Conservation (phyloP, 2,113 vertebrate genomes). For the Lonchura striata region DNA sequence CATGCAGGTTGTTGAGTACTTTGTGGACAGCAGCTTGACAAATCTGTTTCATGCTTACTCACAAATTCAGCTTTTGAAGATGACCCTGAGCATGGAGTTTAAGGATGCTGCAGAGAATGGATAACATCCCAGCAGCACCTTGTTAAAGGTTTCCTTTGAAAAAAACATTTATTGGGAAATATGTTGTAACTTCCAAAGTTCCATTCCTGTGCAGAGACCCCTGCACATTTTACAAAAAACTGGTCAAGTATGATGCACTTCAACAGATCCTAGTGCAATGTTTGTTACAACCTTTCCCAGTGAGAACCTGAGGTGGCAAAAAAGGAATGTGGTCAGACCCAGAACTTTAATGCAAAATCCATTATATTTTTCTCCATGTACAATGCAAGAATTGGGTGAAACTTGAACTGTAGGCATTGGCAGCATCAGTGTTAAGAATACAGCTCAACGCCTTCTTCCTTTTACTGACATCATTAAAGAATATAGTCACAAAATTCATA, state of each 20-base stretch:
- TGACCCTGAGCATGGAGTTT: background rate
- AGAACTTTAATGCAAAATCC: background rate
- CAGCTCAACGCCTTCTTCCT: background rate
- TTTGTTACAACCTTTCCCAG: background rate
- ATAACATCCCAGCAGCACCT: background rate
- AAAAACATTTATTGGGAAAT: background rate
- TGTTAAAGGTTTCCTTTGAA: background rate
- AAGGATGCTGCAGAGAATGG: background rate
- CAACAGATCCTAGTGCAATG: background rate
- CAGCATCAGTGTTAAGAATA: background rate
- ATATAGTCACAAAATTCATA: background rate
- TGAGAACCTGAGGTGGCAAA: background rate
- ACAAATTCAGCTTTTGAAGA: conserved; percentile 18
- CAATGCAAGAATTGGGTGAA: background rate
- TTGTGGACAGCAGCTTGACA: background rate
- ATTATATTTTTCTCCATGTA: rapidly evolving
- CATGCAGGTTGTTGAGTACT: background rate
- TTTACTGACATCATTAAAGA: background rate
- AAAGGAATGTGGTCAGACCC: background rate
- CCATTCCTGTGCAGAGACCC: background rate
- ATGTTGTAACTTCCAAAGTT: background rate
- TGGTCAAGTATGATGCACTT: background rate
- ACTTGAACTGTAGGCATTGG: background rate
- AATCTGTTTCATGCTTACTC: conserved; percentile 20
- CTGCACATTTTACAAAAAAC: background rate